Conservation (phyloP, 2,888 invertebrate genomes). For the Trachelus iudaicus region DNA sequence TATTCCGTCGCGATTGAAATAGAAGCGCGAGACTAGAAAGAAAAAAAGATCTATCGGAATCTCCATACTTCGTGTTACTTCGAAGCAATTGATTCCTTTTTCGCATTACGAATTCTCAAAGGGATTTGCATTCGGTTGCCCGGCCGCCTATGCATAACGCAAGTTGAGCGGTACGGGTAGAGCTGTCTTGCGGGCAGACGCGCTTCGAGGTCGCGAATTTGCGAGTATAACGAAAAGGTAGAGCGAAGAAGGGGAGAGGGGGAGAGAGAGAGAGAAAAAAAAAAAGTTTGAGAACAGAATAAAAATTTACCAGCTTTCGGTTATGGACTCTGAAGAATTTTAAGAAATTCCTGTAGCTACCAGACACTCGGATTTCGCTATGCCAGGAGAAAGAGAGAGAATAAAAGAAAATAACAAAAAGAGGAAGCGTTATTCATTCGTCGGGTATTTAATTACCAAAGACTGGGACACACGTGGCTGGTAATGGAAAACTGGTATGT, state of each 20-base stretch:
- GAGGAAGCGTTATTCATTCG: slow-evolving; percentile 12
- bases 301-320: background rate
- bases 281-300: too few relatives aligned
- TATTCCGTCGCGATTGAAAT: background rate
- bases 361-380: background rate
- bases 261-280: too few relatives aligned
- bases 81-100: background rate
- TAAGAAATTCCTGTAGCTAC: background rate
- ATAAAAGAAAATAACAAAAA: background rate
- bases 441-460: slow-evolving; percentile 17
- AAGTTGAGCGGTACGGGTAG: background rate
- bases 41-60: background rate
- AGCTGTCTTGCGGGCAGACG: background rate
- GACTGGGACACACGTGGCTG: background rate
- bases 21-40: background rate
- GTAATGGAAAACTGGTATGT: slow-evolving; percentile 11
- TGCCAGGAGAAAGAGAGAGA: background rate
- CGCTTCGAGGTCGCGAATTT: background rate
- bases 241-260: background rate
- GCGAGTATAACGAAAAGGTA: background rate
- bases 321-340: background rate
- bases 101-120: background rate
- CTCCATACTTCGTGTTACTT: background rate
- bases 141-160: background rate
- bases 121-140: background rate